Base-by-base conservation (phyloP, 2,797 vertebrate genomes). In the Botia almorhae region DNA sequence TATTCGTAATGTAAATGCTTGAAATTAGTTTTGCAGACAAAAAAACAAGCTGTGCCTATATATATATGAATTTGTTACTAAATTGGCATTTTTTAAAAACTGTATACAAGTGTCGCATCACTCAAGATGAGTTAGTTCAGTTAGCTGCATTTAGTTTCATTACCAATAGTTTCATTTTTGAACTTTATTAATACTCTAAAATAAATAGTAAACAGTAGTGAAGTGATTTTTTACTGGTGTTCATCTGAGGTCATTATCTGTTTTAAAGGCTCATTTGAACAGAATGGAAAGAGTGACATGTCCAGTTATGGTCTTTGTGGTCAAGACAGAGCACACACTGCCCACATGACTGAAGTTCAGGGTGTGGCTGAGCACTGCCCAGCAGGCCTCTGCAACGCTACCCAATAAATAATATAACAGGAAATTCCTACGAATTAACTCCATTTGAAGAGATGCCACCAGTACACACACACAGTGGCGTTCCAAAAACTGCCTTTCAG, bases 371-470 rank as follows among this genome's bases (percentile, higher is more conserved):
- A 79, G 46, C 77, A 13, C 46, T 79, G 46, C 46, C 77, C 46
- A 71, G 56, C 39, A 46, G 64, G 63, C 74, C 33, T 8, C 29
- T 67, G 29, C 64, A 46, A 56, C 46, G 50, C 29, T 58, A 79
- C n/a, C 51, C 56, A 78, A 70, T 14, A 79, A 71, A 56, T 71
- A 61, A 56, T 39, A 23, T 56, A 77, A 69, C 39, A 60, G 39
- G 53, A 58, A 55, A 58, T 50, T 33, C 17, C 39, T 53, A 69
- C 29, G 43, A 17, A 77, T 77, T 69, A 29, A 23, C 39, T 69
- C 23, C 39, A 60, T 61, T 67, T 82, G 80, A 88, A 86, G 82
- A 82, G 85, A 87, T 82, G 7, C 8, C 13, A 78, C 58, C 61
- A 46, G 2, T 71, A 53, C 19, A 36, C 14, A n/a, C 56, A 70